These are phyloP conservation scores for Callosobruchus maculatus DNA, from an alignment of 2,888 invertebrate species.

Conservation along the genomic window DNA sequence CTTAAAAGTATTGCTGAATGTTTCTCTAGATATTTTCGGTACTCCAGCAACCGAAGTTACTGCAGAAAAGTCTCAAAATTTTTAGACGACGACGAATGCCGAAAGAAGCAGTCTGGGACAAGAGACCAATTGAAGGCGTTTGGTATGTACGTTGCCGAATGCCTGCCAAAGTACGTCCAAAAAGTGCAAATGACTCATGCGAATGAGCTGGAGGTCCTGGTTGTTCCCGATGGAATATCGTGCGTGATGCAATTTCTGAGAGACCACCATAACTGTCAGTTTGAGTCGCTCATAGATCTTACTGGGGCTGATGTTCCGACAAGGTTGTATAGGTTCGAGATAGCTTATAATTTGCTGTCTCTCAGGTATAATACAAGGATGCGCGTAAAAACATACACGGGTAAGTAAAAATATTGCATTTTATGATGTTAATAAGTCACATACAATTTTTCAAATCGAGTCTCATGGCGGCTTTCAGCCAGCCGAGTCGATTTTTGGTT, in stretches of 20 bases:
- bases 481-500: too few relatives aligned
- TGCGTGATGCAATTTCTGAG: slow-evolving; percentile 89
- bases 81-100: not conserved
- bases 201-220: slow-evolving; percentile 87
- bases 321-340: slow-evolving; percentile 85
- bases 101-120: slow-evolving; percentile 2
- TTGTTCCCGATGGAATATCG: slow-evolving; percentile 88
- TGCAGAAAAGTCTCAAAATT: slow-evolving; percentile 5
- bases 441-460: too few relatives aligned
- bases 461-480: too few relatives aligned
- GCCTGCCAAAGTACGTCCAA: slow-evolving; percentile 93
- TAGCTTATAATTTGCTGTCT: slow-evolving; percentile 87
- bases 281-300: slow-evolving; percentile 81
- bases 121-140: slow-evolving; percentile 57
- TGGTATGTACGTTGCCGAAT: slow-evolving; percentile 87
- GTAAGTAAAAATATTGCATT: not conserved
- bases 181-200: slow-evolving; percentile 82
- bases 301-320: slow-evolving; percentile 77
- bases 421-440: too few relatives aligned
- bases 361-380: slow-evolving; percentile 87
- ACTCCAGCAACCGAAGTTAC: not conserved
- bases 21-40: not conserved
- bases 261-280: slow-evolving; percentile 93
- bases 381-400: slow-evolving; percentile 69
- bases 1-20: not conserved